Base-by-base conservation (phyloP, 2,113 vertebrate genomes). In the Lucifuga dentata region DNA sequence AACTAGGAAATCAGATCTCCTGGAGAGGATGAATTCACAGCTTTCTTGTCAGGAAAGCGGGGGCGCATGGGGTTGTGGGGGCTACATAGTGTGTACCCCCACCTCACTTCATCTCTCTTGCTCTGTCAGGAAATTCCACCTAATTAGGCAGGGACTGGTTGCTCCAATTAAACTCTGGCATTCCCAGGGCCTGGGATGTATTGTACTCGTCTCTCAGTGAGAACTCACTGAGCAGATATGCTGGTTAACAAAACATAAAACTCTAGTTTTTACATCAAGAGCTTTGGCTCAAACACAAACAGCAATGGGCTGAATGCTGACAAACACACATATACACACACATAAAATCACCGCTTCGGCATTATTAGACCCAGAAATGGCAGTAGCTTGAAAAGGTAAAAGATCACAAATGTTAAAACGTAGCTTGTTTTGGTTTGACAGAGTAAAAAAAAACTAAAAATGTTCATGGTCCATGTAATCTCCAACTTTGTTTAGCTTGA, bases 111-210 rank as follows among this genome's bases (percentile, higher is more conserved):
- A 69, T 77, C 46, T 20, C 44, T 67, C 55, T 83, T 16, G 1
- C 66, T 60, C 69, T 79, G 83, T 85, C 88, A 92, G 89, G 87
- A 93, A 91, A 92, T 93, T 90, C 90, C 85, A 84, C 77, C 76
- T 86, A 89, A 90, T 91, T 91, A 90, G 76, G 72, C 80, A 83
- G 68, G 44, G 85, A 55, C 77, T 85, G 71, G 75, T 80, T 70
- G 79, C 78, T 81, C 76, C 87, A 92, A 92, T 92, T 91, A 90
- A 80, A 88, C 67, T 73, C 78, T 81, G 76, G 77, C 81, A 78
- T 90, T 89, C 90, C 81, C 81, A 84, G 83, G 81, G 53, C 67
- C 74, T 71, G 64, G 56, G 55, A 77, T 57, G 71, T 68, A 87
- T 88, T 90, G 78, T 82, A 39, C 69, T 11, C 23, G 16, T n/a